phyloP scores from a whole-genome alignment of 92 coral and sea anemone species.

The Scolanthus callimorphus region DNA sequence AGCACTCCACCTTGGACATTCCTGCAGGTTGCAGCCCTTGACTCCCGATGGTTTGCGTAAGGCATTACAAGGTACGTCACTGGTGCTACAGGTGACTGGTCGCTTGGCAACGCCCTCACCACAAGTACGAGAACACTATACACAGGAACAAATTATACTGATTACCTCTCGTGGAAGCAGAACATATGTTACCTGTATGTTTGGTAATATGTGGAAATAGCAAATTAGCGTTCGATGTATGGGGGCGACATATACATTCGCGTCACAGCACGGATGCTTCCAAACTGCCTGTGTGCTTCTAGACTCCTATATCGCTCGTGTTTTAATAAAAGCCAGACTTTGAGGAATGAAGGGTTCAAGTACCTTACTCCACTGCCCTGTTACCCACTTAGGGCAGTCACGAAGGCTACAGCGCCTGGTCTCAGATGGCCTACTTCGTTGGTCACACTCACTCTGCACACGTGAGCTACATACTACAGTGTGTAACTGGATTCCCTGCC shows the following conservation, averaged over 20 bases:
- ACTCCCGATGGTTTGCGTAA: constrained; percentile 35
- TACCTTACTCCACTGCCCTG: constrained; percentile 75
- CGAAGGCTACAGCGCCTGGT: constrained; percentile 43
- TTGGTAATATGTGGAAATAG: too few relatives aligned
- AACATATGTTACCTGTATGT: too few relatives aligned
- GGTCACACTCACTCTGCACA: constrained; percentile 47
- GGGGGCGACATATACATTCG: too few relatives aligned
- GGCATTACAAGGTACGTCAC: constrained; percentile 33
- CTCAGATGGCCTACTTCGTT: constrained; percentile 35
- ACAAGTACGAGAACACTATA: constrained; percentile 49
- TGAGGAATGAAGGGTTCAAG: not conserved
- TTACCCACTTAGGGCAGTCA: constrained; percentile 69
- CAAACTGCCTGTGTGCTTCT: too few relatives aligned
- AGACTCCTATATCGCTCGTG: too few relatives aligned
- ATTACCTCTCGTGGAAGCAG: too few relatives aligned
- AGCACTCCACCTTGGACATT: constrained; percentile 74
- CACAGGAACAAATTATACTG: too few relatives aligned
- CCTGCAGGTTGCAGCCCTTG: constrained; percentile 46
- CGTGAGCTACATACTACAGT: constrained; percentile 51
- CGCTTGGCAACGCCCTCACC: constrained; percentile 31
- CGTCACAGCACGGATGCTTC: too few relatives aligned
- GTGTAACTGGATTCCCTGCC: constrained; percentile 59
- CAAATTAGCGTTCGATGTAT: too few relatives aligned
- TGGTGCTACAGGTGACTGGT: constrained; percentile 18
- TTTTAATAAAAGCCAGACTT: too few relatives aligned